These are phyloP conservation scores for Tachycineta bicolor DNA, from an alignment of 2,113 vertebrate species.

Conservation along the genomic window DNA sequence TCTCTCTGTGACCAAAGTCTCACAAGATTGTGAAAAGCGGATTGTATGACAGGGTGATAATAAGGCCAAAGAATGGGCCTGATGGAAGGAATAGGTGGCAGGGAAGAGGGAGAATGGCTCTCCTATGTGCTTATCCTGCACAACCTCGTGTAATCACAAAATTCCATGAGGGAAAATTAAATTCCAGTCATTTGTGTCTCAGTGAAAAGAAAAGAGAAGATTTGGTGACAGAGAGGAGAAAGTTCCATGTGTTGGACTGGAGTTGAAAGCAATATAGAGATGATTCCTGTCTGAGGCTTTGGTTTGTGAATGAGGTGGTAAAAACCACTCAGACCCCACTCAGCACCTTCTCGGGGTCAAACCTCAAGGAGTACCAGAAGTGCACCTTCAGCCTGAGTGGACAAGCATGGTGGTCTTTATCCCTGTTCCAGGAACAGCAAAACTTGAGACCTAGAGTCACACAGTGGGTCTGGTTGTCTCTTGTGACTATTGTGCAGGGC, in stretches of 20 bases:
- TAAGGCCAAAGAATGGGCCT: background rate
- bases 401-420: background rate
- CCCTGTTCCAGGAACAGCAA: background rate
- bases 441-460: background rate
- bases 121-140: background rate
- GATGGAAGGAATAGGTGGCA: background rate
- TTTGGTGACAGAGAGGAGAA: background rate
- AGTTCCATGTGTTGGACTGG: fast-evolving
- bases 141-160: background rate
- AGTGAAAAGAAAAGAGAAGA: background rate
- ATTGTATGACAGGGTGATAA: background rate
- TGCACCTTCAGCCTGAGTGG: background rate
- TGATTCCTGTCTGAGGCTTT: background rate
- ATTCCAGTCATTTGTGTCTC: background rate
- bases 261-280: background rate
- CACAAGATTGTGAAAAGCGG: background rate
- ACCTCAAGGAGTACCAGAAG: background rate
- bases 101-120: background rate
- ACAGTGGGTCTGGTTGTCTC: background rate
- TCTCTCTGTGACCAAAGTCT: background rate
- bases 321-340: background rate
- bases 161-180: background rate
- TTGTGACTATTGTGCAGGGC: background rate
- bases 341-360: background rate
- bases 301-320: background rate